Evolutionary conservation across 2,888 invertebrate species (phyloP).

Genomic region (Sinopyrophorus schimmeli): DNA sequence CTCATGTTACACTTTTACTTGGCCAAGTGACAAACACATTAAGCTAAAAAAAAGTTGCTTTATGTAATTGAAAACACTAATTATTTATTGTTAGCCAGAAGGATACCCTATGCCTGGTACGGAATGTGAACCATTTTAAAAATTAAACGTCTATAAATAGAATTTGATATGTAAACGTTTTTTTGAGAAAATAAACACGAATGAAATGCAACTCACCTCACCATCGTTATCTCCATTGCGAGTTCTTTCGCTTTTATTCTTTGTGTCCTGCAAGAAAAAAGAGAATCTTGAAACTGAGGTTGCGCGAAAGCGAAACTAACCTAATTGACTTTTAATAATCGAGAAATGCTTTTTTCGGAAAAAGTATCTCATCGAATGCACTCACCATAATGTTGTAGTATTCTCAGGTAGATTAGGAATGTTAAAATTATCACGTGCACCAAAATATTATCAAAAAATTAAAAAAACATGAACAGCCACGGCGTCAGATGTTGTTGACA

Average conservation of each 20-base stretch:
- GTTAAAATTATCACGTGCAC: constrained; percentile 33
- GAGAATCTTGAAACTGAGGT: constrained; percentile 36
- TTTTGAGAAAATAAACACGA: too few relatives aligned
- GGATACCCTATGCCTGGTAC: constrained; percentile 18
- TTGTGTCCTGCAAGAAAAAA: constrained; percentile 61
- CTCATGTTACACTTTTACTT: constrained; percentile 13
- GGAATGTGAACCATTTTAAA: constrained; percentile 24
- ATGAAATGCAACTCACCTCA: constrained; percentile 56
- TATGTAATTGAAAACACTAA: too few relatives aligned
- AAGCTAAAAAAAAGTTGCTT: constrained; percentile 23
- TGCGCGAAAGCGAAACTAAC: constrained; percentile 39
- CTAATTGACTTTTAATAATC: constrained; percentile 34
- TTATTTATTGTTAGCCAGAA: too few relatives aligned
- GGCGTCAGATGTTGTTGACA: constrained; percentile 46
- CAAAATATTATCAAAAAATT: constrained; percentile 41
- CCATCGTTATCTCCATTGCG: constrained; percentile 61
- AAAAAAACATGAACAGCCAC: constrained; percentile 53
- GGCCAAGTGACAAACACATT: constrained; percentile 15
- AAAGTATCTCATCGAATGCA: too few relatives aligned
- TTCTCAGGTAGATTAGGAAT: too few relatives aligned
- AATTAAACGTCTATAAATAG: too few relatives aligned
- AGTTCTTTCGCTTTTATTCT: constrained; percentile 62
- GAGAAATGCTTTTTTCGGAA: too few relatives aligned
- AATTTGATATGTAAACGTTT: constrained; percentile 34
- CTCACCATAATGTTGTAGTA: too few relatives aligned